phyloP scores from a whole-genome alignment of 2,113 vertebrate genomes.

The Thomomys bottae region DNA sequence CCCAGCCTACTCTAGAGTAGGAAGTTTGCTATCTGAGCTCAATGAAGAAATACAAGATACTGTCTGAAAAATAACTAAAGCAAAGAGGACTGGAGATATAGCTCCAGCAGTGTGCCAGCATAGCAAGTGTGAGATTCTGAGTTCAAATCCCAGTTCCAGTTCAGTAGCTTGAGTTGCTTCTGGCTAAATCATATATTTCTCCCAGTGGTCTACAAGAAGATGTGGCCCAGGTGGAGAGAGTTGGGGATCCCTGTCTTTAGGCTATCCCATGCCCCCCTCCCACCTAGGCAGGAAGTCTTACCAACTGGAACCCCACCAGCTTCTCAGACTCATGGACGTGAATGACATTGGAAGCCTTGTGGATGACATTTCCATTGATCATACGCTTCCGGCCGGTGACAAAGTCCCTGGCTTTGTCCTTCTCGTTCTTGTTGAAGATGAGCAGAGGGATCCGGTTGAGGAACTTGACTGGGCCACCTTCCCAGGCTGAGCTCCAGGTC shows the following conservation, averaged over 20 bases:
- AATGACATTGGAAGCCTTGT: conserved; percentile 81
- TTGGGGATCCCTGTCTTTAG: neutral
- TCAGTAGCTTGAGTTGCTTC: neutral
- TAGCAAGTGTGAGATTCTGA: too few relatives aligned
- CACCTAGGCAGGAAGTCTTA: conserved; percentile 73
- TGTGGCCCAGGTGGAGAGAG: neutral
- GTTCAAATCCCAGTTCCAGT: too few relatives aligned
- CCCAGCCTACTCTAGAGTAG: too few relatives aligned
- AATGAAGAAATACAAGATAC: too few relatives aligned
- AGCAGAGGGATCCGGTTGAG: conserved; percentile 81
- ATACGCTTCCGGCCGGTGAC: conserved; percentile 81
- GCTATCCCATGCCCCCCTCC: fast-evolving
- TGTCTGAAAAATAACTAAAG: too few relatives aligned
- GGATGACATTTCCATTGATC: conserved; percentile 80
- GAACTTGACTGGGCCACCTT: conserved; percentile 56
- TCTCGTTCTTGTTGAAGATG: conserved; percentile 67
- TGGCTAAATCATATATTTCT: neutral
- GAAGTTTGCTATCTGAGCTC: too few relatives aligned
- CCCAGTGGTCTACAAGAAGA: neutral
- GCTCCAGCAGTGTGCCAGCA: too few relatives aligned
- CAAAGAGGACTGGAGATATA: too few relatives aligned
- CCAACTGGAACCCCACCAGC: conserved; percentile 88
- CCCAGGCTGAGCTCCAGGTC: conserved; percentile 1
- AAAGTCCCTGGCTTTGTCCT: conserved; percentile 72
- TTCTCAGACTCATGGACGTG: conserved; percentile 80